Evolutionary conservation across 2,797 vertebrate species (phyloP).

Genomic region (Epinephelus awoara): DNA sequence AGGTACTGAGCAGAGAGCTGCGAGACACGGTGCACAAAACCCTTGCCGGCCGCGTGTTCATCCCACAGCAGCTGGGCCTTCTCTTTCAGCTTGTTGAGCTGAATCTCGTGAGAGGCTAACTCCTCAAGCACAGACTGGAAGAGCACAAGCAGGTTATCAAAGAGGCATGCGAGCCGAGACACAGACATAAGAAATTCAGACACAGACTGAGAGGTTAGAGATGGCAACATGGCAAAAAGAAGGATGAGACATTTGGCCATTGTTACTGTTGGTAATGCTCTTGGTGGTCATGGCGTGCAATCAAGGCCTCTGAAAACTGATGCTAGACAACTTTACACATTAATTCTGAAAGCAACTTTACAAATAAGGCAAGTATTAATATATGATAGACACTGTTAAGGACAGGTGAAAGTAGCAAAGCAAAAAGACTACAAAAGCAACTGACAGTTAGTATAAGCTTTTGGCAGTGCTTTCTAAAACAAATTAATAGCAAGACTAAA

Average conservation of each 20-base stretch:
- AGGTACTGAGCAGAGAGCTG: constrained; percentile 96
- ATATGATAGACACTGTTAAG: constrained; percentile 29
- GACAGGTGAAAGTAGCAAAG: constrained; percentile 42
- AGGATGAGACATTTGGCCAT: constrained; percentile 24
- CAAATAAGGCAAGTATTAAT: constrained; percentile 18
- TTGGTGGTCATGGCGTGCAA: constrained; percentile 39
- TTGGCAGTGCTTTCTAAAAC: constrained; percentile 5
- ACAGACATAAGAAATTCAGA: constrained; percentile 68
- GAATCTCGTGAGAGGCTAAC: constrained; percentile 93
- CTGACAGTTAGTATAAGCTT: constrained; percentile 52
- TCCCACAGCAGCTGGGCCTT: constrained; percentile 96
- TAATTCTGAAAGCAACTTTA: neutral
- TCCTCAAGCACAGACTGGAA: constrained; percentile 98
- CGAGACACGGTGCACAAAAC: constrained; percentile 96
- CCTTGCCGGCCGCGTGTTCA: constrained; percentile 93
- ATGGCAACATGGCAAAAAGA: constrained; percentile 59
- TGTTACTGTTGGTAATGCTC: constrained; percentile 39
- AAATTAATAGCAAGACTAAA: constrained; percentile 8
- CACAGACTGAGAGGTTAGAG: constrained; percentile 64
- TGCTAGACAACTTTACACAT: constrained; percentile 26
- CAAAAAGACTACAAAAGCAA: constrained; percentile 34
- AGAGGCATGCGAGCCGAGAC: constrained; percentile 85
- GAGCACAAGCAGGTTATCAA: constrained; percentile 88
- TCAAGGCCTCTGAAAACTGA: constrained; percentile 25
- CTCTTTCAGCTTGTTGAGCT: constrained; percentile 95